Conservation (phyloP, 64 coral and sea anemone species). For the Stylophora pistillata region DNA sequence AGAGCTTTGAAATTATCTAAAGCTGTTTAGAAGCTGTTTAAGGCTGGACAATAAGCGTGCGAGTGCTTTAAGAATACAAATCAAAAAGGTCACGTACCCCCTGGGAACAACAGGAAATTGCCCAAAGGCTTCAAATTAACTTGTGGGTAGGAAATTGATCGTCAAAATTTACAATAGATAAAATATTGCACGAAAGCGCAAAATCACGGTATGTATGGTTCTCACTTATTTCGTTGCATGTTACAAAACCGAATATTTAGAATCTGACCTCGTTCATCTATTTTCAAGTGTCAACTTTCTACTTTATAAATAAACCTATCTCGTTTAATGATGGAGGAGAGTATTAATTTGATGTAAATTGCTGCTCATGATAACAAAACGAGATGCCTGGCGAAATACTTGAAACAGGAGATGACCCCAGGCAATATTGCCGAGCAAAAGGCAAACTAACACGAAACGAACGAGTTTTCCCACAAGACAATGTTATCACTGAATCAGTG, state of each 20-base stretch:
- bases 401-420: conserved; percentile 2
- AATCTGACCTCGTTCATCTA: neutral
- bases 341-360: neutral
- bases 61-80: neutral
- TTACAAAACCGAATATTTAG: neutral
- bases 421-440: neutral
- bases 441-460: neutral
- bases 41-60: neutral
- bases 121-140: neutral
- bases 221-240: neutral
- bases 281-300: neutral
- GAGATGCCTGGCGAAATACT: neutral
- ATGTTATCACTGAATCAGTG: neutral
- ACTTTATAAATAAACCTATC: neutral
- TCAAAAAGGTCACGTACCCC: neutral
- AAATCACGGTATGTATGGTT: neutral
- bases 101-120: neutral
- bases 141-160: neutral
- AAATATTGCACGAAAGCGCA: neutral
- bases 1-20: neutral
- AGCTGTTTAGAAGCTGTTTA: neutral
- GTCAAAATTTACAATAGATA: neutral
- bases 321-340: neutral
- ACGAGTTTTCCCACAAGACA: neutral
- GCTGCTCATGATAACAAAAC: neutral